Conservation (phyloP, 2,113 vertebrate genomes). For the Ctenodactylus gundi region DNA sequence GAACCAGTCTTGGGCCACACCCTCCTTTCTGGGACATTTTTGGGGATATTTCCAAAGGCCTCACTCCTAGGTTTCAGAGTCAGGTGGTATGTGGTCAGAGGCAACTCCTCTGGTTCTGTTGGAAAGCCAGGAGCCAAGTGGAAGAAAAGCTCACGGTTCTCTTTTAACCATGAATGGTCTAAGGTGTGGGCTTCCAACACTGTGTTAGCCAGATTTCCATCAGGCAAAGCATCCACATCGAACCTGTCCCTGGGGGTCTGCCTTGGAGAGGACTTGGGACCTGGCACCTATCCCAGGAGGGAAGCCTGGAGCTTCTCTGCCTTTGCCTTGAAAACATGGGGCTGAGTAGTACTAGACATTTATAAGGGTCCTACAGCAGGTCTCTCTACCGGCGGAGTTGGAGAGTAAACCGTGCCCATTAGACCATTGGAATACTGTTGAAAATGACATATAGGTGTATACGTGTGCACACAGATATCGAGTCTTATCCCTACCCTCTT, state of each 20-base stretch:
- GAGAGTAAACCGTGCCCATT: background rate
- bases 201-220: background rate
- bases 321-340: background rate
- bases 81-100: background rate
- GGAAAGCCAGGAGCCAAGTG: background rate
- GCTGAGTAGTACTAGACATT: background rate
- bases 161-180: background rate
- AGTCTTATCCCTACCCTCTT: background rate
- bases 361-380: background rate
- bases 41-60: background rate
- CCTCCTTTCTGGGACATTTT: background rate
- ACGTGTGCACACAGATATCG: background rate
- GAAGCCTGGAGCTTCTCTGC: background rate
- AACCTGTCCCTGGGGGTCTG: background rate
- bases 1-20: background rate
- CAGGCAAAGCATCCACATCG: accelerated
- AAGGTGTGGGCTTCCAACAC: accelerated
- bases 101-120: background rate
- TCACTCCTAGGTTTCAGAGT: background rate
- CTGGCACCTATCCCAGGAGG: background rate
- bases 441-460: background rate
- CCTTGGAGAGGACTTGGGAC: background rate
- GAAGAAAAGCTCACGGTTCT: background rate
- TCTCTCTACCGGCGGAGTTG: background rate
- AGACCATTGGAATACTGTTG: background rate